A percentile compares a stretch with the other conserved stretches of the same genome.
Evolutionary conservation across 1,140 invertebrate genomes (phyloP).

Genomic region (Pseudomyrmex concolor): DNA sequence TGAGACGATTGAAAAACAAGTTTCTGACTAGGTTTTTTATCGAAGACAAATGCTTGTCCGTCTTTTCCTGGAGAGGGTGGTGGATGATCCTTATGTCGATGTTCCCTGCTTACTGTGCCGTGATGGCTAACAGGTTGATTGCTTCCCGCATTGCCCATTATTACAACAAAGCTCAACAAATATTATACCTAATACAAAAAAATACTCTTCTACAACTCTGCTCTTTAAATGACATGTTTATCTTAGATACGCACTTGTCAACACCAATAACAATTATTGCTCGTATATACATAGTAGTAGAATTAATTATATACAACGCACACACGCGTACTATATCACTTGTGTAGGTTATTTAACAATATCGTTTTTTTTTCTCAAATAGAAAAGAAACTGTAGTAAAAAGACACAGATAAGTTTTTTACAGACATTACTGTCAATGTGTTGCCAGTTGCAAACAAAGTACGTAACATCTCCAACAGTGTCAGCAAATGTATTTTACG

Average conservation of each 20-base stretch:
- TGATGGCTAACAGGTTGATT: slow-evolving; percentile 88
- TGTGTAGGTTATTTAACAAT: slow-evolving; percentile 16
- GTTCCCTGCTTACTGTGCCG: slow-evolving; percentile 85
- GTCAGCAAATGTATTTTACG: neutral
- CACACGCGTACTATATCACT: neutral
- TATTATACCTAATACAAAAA: neutral
- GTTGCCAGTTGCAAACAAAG: neutral
- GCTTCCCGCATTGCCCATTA: slow-evolving; percentile 92
- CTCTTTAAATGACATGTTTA: too few species aligned
- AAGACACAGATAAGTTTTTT: neutral
- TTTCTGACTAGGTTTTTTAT: slow-evolving; percentile 91
- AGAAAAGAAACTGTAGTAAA: neutral
- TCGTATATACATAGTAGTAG: neutral
- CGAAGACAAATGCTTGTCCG: slow-evolving; percentile 93
- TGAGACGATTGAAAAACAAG: slow-evolving; percentile 88
- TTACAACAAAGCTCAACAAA: slow-evolving; percentile 24
- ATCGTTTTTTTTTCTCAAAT: neutral
- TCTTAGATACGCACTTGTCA: too few species aligned
- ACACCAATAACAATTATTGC: too few species aligned
- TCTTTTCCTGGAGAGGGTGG: slow-evolving; percentile 91
- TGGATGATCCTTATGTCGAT: slow-evolving; percentile 81
- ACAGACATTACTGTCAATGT: neutral
- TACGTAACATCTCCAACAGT: neutral
- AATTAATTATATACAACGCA: neutral
- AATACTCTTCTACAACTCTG: neutral